These are phyloP conservation scores for Poecilia latipinna DNA, from an alignment of 2,113 vertebrate species.

Conservation along the genomic window DNA sequence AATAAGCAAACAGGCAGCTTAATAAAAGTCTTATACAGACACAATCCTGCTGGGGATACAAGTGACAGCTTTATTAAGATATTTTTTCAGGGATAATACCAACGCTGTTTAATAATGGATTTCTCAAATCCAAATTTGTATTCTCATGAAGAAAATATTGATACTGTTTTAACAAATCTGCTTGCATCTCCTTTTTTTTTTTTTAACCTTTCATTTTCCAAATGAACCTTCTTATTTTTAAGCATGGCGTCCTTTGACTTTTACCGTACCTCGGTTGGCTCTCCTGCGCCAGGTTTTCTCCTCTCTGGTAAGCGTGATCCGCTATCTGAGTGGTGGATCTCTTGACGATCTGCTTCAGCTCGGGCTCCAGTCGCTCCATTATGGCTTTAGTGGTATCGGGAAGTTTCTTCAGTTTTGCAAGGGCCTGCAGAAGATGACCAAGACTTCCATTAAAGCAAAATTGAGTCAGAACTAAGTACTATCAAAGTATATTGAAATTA, in stretches of 20 bases:
- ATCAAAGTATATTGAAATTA: not conserved
- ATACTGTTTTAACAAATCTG: constrained; percentile 4
- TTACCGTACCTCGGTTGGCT: constrained; percentile 89
- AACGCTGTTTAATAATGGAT: constrained; percentile 25
- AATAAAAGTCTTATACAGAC: constrained; percentile 30
- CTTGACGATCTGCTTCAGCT: constrained; percentile 97
- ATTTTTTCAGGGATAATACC: constrained; percentile 21
- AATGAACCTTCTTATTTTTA: not conserved
- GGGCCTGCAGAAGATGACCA: constrained; percentile 77
- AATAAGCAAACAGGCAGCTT: constrained; percentile 25
- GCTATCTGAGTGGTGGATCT: constrained; percentile 97
- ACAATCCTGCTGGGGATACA: constrained; percentile 29
- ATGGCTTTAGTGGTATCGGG: constrained; percentile 96
- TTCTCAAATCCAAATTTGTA: constrained; percentile 24
- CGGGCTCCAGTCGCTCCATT: constrained; percentile 93
- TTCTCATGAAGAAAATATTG: constrained; percentile 23
- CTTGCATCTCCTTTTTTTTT: not conserved
- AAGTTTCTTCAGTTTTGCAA: constrained; percentile 95
- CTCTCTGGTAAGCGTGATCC: constrained; percentile 92
- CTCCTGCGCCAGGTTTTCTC: constrained; percentile 88
- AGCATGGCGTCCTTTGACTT: not conserved
- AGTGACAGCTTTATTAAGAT: constrained; percentile 38
- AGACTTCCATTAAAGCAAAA: not conserved
- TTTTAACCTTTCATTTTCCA: not conserved
- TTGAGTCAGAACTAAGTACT: not conserved